Conservation (phyloP, 2,888 invertebrate genomes). For the Drosophila trichaetosa region DNA sequence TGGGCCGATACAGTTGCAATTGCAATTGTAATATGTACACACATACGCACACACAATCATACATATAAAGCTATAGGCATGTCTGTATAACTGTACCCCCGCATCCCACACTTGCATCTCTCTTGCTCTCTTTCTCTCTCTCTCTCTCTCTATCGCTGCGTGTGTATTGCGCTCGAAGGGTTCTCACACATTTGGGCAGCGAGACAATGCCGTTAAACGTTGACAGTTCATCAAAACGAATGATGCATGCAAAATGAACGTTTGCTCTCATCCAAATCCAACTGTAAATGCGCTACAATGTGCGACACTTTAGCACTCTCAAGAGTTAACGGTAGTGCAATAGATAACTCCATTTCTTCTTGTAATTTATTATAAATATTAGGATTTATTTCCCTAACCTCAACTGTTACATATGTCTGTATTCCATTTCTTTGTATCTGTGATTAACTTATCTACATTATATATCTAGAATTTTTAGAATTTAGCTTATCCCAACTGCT, state of each 20-base stretch:
- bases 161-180: slow-evolving; percentile 28
- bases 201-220: slow-evolving; percentile 68
- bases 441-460: too few relatives aligned
- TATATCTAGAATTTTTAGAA: not conserved
- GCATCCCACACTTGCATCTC: slow-evolving; percentile 20
- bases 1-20: slow-evolving; percentile 50
- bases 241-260: slow-evolving; percentile 82
- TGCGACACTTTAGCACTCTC: not conserved
- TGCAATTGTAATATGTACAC: slow-evolving; percentile 40
- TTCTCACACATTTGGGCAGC: slow-evolving; percentile 53
- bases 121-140: not conserved
- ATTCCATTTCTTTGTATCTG: not conserved
- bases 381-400: not conserved
- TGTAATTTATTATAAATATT: not conserved
- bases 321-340: not conserved
- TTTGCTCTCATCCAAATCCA: slow-evolving; percentile 30
- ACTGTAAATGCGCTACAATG: slow-evolving; percentile 37
- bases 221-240: slow-evolving; percentile 83
- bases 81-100: slow-evolving; percentile 40
- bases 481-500: not conserved
- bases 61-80: slow-evolving; percentile 37
- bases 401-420: not conserved
- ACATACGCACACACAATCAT: not conserved
- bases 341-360: not conserved
- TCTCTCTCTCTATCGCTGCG: not conserved